Evolutionary conservation across 2,113 vertebrate genomes (phyloP).

Genomic region (Uropsilus gracilis): DNA sequence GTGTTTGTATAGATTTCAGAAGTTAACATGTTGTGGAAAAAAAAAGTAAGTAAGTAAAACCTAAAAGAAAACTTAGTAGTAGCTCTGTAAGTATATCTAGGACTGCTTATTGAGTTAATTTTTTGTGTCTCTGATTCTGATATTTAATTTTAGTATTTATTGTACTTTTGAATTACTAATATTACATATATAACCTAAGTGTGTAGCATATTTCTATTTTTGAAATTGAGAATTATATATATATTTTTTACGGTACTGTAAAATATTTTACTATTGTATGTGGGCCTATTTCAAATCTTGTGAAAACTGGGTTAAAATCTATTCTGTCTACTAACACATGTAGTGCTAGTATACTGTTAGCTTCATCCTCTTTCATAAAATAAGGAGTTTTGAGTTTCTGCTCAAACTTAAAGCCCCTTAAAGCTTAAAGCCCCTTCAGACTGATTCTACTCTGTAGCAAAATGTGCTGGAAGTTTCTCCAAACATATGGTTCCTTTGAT

Average conservation of each 20-base stretch:
- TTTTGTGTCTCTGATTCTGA: background rate
- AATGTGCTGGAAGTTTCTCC: background rate
- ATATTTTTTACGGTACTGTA: background rate
- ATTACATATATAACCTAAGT: background rate
- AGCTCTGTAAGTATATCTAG: background rate
- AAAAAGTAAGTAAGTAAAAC: background rate
- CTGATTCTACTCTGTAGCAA: no score
- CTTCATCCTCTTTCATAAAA: background rate
- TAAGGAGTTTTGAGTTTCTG: background rate
- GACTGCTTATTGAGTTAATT: background rate
- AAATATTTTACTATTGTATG: background rate
- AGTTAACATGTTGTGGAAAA: background rate
- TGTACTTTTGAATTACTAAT: no score
- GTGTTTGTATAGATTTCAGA: background rate
- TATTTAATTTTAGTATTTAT: conserved; percentile 24
- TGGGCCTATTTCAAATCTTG: background rate
- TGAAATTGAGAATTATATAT: background rate
- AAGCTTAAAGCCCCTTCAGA: no score
- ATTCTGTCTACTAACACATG: background rate
- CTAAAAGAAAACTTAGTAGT: background rate
- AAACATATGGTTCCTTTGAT: background rate
- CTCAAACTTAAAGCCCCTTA: no score
- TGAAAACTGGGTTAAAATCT: background rate
- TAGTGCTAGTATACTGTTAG: background rate
- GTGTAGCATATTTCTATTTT: background rate